A percentile compares a stretch with the other conserved stretches of the same genome.
Evolutionary conservation across 2,888 invertebrate genomes (phyloP).

Genomic region (Sarcophaga variegata): DNA sequence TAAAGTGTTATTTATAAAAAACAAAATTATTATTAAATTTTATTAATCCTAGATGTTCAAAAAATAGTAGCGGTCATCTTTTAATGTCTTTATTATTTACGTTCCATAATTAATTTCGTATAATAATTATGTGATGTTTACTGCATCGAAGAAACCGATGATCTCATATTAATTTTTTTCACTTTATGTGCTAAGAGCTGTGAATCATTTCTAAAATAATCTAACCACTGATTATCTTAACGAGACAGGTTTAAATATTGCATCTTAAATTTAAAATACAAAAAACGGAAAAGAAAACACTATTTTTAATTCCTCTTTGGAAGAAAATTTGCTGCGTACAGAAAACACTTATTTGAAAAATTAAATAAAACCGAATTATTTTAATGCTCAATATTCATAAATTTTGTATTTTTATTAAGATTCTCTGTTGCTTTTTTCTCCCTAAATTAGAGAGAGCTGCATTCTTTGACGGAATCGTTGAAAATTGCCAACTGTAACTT

Average conservation of each 20-base stretch:
- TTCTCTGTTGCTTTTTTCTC: neutral
- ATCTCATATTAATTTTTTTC: neutral
- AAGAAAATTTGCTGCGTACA: no score
- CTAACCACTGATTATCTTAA: neutral
- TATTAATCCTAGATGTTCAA: no score
- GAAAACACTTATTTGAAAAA: neutral
- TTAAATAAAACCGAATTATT: neutral
- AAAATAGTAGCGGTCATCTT: neutral
- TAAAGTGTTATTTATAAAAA: no score
- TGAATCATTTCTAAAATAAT: neutral
- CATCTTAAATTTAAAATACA: no score
- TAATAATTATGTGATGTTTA: neutral
- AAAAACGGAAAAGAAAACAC: no score
- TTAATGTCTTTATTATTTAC: neutral
- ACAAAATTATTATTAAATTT: no score
- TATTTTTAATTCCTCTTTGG: neutral
- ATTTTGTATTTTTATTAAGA: neutral
- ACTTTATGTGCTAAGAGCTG: neutral
- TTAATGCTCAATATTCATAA: neutral
- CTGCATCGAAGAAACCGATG: neutral
- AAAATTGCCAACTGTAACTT: conserved; percentile 19
- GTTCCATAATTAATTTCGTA: neutral
- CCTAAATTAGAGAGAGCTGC: neutral
- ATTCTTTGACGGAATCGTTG: neutral
- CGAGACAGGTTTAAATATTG: neutral